These are phyloP conservation scores for Manacus vitellinus DNA, from an alignment of 2,113 vertebrate species.

Conservation along the genomic window DNA sequence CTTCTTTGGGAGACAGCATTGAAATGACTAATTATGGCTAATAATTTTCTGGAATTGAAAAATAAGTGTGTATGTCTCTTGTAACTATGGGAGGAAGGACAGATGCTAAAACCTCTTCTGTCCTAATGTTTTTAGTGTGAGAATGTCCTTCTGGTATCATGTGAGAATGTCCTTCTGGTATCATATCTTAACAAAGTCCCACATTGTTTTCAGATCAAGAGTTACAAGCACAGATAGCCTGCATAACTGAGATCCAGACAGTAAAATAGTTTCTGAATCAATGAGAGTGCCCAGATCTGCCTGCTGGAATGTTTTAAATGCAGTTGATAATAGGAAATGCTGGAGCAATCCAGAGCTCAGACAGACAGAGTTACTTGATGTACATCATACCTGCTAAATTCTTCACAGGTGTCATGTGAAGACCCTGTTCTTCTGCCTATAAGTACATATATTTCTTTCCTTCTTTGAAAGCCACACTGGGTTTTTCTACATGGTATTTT, in stretches of 20 bases:
- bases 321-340: background rate
- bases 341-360: background rate
- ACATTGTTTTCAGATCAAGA: background rate
- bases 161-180: background rate
- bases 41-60: background rate
- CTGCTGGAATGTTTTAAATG: background rate
- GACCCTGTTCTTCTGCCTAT: background rate
- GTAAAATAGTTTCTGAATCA: background rate
- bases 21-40: background rate
- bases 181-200: background rate
- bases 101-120: background rate
- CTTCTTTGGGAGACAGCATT: background rate
- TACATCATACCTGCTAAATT: background rate
- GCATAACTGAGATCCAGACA: background rate
- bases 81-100: background rate
- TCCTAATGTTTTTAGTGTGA: background rate
- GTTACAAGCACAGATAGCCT: accelerated
- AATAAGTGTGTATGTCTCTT: background rate
- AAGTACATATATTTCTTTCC: background rate
- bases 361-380: background rate
- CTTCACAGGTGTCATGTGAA: background rate
- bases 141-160: background rate
- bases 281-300: background rate
- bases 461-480: background rate
- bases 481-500: background rate